Evolutionary conservation across 1,140 invertebrate genomes (phyloP), one percentile per base, ranked within the genome.

Genomic region (Colletes gigas): DNA sequence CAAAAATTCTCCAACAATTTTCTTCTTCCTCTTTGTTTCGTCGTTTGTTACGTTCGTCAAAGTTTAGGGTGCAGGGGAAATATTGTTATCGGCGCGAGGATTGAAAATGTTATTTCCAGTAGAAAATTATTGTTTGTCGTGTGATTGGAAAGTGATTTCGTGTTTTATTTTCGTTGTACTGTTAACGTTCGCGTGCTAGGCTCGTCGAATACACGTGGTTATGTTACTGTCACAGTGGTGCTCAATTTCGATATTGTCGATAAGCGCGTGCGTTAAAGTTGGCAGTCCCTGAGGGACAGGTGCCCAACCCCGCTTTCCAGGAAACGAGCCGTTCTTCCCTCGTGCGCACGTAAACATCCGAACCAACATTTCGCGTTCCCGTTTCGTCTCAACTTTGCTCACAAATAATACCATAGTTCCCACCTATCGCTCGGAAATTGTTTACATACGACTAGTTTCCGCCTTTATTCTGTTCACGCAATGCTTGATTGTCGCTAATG

Each of bases 291-390:
- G 91, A 91, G 89, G 90, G 91, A 92, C 92, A 93, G 92, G 92
- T 93, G 92, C 90, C 90, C 92, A 90, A 90, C 90, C 90, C 89
- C 88, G 87, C 91, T 92, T 93, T 93, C 92, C 90, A 92, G 92
- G 91, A 93, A 93, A 91, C 89, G 78, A 84, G 83, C 81, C 81
- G 88, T 89, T 88, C 89, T 87, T 81, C 89, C 87, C 85, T 90
- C 84, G 80, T 88, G 81, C 74, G 85, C 83, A 77, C 82, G 68
- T 80, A 86, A 89, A 84, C 88, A 81, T 84, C 85, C 81, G 65
- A 78, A 67, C 85, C 78, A 83, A 77, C 86, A 82, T 90, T 86
- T 88, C 82, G 86, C 81, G 82, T 81, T 69, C 77, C 63, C 84
- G 66, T 80, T 81, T 79, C 80, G 60, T 84, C 63, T 70, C 62